Base-by-base conservation (phyloP, 2,113 vertebrate genomes). In the Neopipo cinnamomea region DNA sequence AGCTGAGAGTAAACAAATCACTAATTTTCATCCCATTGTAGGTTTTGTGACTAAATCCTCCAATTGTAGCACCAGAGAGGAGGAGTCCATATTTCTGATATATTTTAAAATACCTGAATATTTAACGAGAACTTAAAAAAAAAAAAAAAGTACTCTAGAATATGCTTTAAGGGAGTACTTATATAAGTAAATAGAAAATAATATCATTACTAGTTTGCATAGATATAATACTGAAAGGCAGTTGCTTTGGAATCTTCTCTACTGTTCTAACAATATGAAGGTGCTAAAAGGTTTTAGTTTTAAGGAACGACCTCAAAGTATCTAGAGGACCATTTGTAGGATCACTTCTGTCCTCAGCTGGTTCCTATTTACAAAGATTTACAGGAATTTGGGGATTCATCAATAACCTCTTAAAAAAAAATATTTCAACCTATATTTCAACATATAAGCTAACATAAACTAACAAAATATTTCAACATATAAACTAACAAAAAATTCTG, bases 1-100 rank as follows among this genome's bases (percentile, higher is more conserved):
- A 72, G 35, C 71, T 73, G 52, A 59, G 67, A 92, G 65, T 87
- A 94, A 95, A 96, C 53, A 94, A 88, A 93, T 47, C 56, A 41
- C 71, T 95, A 73, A 72, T 91, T 91, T 95, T 84, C 61, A 35
- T 6, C 8, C 23, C 82, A 30, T 77, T 13, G 59, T 86, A 73
- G 59, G 68, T 80, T 84, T 80, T 72, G 25, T 21, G 68, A 50
- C 73, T 88, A 71, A 93, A 68, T 84, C 71, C 47, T 68, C 47
- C 82, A 72, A 28, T n/a, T 88, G n/a, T n/a, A 95, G 49, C 74
- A 63, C 2, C 42, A 50, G 70, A 18, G 63, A 24, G 3, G 66
- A 91, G 10, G 18, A 94, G 12, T 56, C 20, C 5, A 1, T 84
- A 37, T 63, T 88, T 93, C 20, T n/a, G 5, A 37, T 73, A 3